Percentiles rank a stretch among this genome's conserved stretches.
phyloP scores from a whole-genome alignment of 1,140 invertebrate species.

The Melanaphis sacchari region DNA sequence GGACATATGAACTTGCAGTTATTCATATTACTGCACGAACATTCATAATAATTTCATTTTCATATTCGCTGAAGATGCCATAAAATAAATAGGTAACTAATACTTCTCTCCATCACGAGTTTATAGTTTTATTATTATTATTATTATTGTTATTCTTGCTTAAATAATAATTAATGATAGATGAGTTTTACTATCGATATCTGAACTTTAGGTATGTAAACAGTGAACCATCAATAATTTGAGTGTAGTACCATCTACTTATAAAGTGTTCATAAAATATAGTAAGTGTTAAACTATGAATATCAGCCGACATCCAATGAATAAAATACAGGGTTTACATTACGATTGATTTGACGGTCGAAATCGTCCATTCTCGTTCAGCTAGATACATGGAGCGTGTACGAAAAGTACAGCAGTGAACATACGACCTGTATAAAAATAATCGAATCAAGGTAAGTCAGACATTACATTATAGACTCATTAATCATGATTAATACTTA shows the following conservation, averaged over 20 bases:
- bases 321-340: neutral
- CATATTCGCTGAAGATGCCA: neutral
- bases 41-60: neutral
- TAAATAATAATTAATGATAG: neutral
- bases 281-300: neutral
- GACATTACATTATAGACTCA: neutral
- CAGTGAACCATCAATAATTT: neutral
- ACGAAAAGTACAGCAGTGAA: neutral
- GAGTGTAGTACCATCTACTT: neutral
- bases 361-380: neutral
- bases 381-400: neutral
- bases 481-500: too few relatives aligned
- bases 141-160: neutral
- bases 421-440: neutral
- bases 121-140: neutral
- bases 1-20: neutral
- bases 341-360: neutral
- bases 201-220: neutral
- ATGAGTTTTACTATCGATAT: neutral
- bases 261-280: neutral
- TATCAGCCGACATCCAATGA: neutral
- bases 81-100: too few relatives aligned
- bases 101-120: neutral
- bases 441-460: neutral
- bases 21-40: neutral